Evolutionary conservation across 1,140 invertebrate species (phyloP).

Genomic region (Drosophila takahashii): DNA sequence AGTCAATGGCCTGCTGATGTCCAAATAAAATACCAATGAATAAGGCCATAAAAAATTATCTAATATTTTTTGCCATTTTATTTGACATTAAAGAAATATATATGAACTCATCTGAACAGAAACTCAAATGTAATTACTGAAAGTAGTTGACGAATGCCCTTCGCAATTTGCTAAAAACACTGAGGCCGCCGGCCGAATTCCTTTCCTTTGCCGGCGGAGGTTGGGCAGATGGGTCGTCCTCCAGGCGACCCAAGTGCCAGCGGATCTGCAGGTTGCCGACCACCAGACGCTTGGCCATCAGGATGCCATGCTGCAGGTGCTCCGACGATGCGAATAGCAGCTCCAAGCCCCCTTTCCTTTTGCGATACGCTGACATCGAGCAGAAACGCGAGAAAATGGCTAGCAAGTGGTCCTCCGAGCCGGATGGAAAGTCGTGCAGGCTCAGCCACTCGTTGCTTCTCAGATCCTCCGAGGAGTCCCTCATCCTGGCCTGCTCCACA

Average conservation of each 20-base stretch:
- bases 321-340: constrained; percentile 22
- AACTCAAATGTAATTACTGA: not conserved
- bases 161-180: constrained; percentile 20
- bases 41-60: too few species aligned
- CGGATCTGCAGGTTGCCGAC: constrained; percentile 12
- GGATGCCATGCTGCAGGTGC: constrained; percentile 13
- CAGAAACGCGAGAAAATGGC: constrained; percentile 24
- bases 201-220: not conserved
- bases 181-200: not conserved
- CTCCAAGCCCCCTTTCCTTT: constrained; percentile 13
- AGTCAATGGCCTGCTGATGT: too few species aligned
- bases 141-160: constrained; percentile 32
- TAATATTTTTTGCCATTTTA: too few species aligned
- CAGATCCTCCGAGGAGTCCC: not conserved
- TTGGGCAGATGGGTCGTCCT: not conserved
- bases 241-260: constrained; percentile 26
- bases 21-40: too few species aligned
- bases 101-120: not conserved
- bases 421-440: constrained; percentile 16
- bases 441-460: constrained; percentile 26
- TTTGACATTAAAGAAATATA: not conserved
- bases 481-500: constrained; percentile 4
- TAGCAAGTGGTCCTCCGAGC: constrained; percentile 11
- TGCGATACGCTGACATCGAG: not conserved
- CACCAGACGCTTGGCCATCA: constrained; percentile 32